A percentile compares a stretch with the other conserved stretches of the same genome.
Conservation (phyloP, 2,113 vertebrate genomes). For the Psittacara wagleri region DNA sequence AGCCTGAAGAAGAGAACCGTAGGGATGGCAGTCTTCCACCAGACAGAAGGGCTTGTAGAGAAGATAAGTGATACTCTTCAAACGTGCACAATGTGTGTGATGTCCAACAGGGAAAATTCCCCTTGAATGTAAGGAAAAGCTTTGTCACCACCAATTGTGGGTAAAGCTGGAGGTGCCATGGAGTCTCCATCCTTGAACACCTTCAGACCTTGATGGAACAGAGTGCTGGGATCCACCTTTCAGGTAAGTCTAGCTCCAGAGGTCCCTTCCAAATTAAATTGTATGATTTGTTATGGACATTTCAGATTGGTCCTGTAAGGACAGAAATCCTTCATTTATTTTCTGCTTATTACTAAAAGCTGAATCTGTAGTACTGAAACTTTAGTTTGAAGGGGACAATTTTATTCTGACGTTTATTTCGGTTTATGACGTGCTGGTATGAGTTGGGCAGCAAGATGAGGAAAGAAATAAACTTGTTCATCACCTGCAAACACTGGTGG, state of each 20-base stretch:
- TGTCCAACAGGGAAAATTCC: background rate
- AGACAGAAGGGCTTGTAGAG: background rate
- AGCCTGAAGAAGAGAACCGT: background rate
- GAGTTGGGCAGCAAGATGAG: background rate
- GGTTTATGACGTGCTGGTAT: background rate
- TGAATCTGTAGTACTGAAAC: background rate
- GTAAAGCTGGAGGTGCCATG: background rate
- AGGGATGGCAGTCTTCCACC: fast-evolving
- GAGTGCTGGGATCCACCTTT: background rate
- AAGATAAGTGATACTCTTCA: background rate
- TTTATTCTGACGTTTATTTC: background rate
- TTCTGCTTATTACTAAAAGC: background rate
- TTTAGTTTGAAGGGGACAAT: background rate
- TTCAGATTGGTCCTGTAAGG: background rate
- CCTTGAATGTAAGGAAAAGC: background rate
- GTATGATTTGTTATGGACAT: background rate
- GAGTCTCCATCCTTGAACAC: background rate
- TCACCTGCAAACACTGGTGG: background rate
- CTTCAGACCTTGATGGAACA: background rate
- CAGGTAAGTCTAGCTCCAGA: background rate
- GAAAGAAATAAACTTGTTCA: background rate
- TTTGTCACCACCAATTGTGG: background rate
- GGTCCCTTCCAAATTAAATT: background rate
- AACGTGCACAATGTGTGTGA: fast-evolving
- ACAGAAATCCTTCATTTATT: background rate